Conservation (phyloP, 2,113 vertebrate species). For the Perognathus longimembris region DNA sequence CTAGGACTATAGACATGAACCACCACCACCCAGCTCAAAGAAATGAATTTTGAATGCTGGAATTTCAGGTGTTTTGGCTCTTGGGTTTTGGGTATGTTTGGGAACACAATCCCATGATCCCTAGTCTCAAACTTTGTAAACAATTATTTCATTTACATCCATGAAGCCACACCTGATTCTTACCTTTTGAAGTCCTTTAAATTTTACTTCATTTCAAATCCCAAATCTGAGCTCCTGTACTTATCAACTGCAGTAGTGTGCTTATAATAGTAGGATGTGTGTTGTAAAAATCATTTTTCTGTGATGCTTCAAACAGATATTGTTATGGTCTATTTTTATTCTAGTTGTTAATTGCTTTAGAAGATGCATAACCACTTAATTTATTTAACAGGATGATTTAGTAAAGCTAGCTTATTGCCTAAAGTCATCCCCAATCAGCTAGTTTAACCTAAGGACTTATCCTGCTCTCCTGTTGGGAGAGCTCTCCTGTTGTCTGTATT, state of each 20-base stretch:
- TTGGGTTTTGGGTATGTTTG: slow-evolving; percentile 6
- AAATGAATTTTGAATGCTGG: slow-evolving; percentile 49
- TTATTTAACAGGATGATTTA: slow-evolving; percentile 11
- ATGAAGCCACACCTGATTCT: not conserved
- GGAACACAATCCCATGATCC: slow-evolving; percentile 22
- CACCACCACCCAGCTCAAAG: not conserved
- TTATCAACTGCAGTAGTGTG: not conserved
- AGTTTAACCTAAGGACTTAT: not conserved
- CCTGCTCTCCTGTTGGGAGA: not conserved
- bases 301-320: not conserved
- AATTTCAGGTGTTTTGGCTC: slow-evolving; percentile 50
- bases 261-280: not conserved
- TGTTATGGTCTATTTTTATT: not conserved
- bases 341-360: not conserved
- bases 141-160: not conserved
- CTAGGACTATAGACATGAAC: too few relatives aligned
- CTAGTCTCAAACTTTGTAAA: not conserved
- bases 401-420: not conserved
- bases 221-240: not conserved
- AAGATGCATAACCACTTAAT: not conserved
- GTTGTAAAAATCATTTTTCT: not conserved
- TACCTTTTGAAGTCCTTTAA: not conserved
- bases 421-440: not conserved
- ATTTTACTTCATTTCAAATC: slow-evolving; percentile 13
- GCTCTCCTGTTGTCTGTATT: not conserved